Evolutionary conservation across 2,888 invertebrate species (phyloP), one percentile per base, ranked within the genome.

Genomic region (Andrena camellia): DNA sequence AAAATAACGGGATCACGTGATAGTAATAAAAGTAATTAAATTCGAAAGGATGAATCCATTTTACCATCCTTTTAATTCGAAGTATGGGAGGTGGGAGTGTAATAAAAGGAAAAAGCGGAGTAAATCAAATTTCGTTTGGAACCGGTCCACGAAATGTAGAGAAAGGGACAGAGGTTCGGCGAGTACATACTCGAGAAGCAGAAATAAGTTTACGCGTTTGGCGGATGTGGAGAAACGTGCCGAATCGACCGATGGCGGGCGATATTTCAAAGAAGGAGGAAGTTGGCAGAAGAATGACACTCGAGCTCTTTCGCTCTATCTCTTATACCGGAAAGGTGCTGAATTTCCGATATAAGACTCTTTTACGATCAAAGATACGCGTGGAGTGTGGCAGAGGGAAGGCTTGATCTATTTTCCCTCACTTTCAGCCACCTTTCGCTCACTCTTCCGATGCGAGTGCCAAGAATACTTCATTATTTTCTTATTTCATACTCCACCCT

Each of bases 161-260:
- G n/a, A 35, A 10, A 42, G 26, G 31, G 50, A 2, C 31, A 35
- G 62, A 23, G 8, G 1, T 26, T 17, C 13, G 7, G 42, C 42
- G 42, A 42, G 26, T 50, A 33, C 7, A 68, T 5, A 7, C 42
- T n/a, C 2, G 1, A 35, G 33, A 35, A 13, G 57, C 20, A 17
- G 73, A 70, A 81, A 78, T 62, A 26, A 68, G 57, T 70, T 75
- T 67, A 80, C 70, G 62, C 17, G 35, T 78, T 77, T 52, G 50
- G n/a, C 57, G 26, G 50, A 67, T 50, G 17, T 26, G 59, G 33
- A 23, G 68, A 90, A 90, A 90, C 90, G 89, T 91, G 91, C 89
- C 88, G 84, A 91, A 90, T 91, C 90, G 78, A 85, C 71, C 67
- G 83, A 77, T 84, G 76, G 54, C 59, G 62, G 52, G 48, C 69